Conservation (phyloP, 2,888 invertebrate genomes). For the Endotricha flammealis region DNA sequence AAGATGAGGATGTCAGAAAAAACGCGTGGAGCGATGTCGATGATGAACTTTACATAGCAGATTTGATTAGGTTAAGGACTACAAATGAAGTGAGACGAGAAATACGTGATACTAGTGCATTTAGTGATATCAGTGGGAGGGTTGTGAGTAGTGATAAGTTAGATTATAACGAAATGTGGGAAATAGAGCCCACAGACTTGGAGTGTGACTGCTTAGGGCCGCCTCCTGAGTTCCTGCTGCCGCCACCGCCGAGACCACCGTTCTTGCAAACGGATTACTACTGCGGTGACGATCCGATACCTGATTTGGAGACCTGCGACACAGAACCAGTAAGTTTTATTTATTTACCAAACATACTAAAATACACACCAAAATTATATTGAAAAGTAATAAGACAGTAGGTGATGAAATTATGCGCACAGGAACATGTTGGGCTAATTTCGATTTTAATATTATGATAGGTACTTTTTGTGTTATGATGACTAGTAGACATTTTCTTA, state of each 20-base stretch:
- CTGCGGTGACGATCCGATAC: constrained; percentile 84
- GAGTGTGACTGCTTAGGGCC: constrained; percentile 88
- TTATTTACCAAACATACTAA: background rate
- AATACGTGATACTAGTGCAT: constrained; percentile 67
- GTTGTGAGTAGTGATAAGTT: constrained; percentile 78
- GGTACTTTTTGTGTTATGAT: too few species aligned
- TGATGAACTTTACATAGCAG: constrained; percentile 73
- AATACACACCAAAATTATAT: too few species aligned
- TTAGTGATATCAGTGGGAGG: constrained; percentile 69
- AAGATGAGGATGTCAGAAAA: constrained; percentile 60
- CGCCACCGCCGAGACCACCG: constrained; percentile 86
- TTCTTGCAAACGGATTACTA: constrained; percentile 83
- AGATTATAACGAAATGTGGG: constrained; percentile 82
- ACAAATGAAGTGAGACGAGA: constrained; percentile 64
- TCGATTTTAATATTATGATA: too few species aligned
- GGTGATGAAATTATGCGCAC: too few species aligned
- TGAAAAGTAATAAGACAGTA: too few species aligned
- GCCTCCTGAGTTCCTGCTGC: constrained; percentile 85
- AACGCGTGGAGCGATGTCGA: constrained; percentile 72
- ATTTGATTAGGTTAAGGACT: constrained; percentile 64
- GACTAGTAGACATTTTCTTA: too few species aligned
- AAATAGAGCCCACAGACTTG: constrained; percentile 83
- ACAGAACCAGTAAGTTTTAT: constrained; percentile 83
- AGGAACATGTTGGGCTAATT: too few species aligned
- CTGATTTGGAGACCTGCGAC: constrained; percentile 86